These are phyloP conservation scores for Rallus limicola DNA, from an alignment of 2,113 vertebrate genomes.

Conservation along the genomic window DNA sequence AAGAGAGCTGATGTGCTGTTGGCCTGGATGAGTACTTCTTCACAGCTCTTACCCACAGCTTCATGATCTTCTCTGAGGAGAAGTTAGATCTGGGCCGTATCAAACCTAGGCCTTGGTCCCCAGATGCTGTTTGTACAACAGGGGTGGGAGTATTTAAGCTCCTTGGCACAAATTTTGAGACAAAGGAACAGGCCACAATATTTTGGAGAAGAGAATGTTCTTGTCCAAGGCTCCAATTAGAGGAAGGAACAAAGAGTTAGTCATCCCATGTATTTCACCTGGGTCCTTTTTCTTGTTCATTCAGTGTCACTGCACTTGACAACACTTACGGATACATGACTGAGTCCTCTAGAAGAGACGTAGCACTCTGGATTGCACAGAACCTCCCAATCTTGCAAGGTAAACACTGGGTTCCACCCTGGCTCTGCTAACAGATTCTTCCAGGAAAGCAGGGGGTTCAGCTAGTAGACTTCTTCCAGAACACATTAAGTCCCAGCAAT, in stretches of 20 bases:
- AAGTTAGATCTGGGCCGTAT: neutral
- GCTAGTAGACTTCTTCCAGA: neutral
- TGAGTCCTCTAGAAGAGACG: neutral
- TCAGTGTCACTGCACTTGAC: neutral
- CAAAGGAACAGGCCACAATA: neutral
- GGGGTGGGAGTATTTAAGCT: neutral
- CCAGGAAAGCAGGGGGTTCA: neutral
- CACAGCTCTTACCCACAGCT: neutral
- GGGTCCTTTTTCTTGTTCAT: neutral
- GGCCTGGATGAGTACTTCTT: neutral
- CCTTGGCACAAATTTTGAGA: neutral
- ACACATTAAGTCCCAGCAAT: neutral
- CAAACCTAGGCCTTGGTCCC: neutral
- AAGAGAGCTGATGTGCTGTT: neutral
- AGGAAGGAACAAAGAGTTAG: neutral
- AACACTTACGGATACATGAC: neutral
- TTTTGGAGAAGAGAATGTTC: neutral
- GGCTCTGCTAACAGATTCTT: neutral
- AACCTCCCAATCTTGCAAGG: neutral
- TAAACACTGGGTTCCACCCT: neutral
- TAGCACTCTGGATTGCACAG: slow-evolving; percentile 11
- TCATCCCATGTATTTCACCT: neutral
- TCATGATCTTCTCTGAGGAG: neutral
- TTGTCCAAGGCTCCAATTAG: neutral
- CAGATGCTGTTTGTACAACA: neutral